Base-by-base conservation (phyloP, 2,113 vertebrate genomes). In the Pygoscelis antarcticus region DNA sequence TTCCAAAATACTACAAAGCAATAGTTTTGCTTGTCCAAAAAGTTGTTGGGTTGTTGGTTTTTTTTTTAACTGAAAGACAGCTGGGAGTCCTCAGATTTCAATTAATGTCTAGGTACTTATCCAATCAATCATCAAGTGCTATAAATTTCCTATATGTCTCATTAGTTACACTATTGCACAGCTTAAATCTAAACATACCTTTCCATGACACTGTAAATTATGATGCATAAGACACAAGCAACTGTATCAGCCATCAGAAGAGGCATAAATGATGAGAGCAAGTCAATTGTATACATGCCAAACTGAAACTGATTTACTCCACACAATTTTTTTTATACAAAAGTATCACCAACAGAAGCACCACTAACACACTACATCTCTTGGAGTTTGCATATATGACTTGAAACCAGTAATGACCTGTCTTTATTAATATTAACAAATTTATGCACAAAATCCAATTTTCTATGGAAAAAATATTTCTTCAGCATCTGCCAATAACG, bases 401-500 rank as follows among this genome's bases (percentile, higher is more conserved):
- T 92, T 17, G 85, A 96, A 97, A 95, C 83, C 32, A 38, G 91
- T 86, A 96, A 98, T 89, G 92, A 97, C 78, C 89, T 94, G 87
- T 94, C 95, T 97, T 94, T 95, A 97, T 93, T 96, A 98, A 97
- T 71, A 93, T 90, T 94, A 97, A 96, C 64, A 97, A 98, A 96
- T 97, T 98, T 97, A 98, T 95, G 97, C 51, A 78, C 76, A 57
- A 97, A 98, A 98, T 96, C 88, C 83, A 97, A 98, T 98, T 97
- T 98, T 97, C 97, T 95, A 82, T 8, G 42, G 38, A 27, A 90
- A 96, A 90, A 52, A 89, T 94, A 92, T 91, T 90, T 93, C 94
- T 94, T 96, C 77, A 93, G 93, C 93, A 88, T 88, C 88, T 96
- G 93, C 78, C 97, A 91, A 91, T 96, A 91, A 84, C 0, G 30